Evolutionary conservation across 2,113 vertebrate species (phyloP).

Genomic region (Psephotus haematonotus): DNA sequence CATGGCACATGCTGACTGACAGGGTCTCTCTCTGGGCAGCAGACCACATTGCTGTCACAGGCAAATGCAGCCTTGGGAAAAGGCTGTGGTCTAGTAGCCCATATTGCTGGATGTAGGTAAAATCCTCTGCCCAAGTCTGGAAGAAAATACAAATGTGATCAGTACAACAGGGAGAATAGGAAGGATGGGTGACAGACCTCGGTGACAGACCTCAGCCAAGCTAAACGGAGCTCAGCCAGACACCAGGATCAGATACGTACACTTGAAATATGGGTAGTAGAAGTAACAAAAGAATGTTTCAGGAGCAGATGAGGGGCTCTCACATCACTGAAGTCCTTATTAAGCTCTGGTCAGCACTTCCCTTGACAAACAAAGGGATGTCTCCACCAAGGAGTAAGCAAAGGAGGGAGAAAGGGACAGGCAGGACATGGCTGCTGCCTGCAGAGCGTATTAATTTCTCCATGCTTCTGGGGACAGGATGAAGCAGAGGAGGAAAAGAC

Average conservation of each 20-base stretch:
- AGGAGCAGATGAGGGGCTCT: neutral
- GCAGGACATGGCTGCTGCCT: neutral
- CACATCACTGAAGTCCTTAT: neutral
- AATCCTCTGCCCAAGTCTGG: neutral
- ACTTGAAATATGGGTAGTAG: neutral
- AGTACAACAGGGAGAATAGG: neutral
- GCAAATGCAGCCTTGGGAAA: neutral
- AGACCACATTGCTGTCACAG: neutral
- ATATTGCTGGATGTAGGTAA: neutral
- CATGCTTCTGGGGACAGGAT: neutral
- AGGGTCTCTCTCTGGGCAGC: accelerated
- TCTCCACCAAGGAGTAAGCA: neutral
- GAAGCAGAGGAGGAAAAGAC: neutral
- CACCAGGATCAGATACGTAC: neutral
- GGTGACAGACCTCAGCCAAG: neutral
- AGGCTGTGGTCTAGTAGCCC: neutral
- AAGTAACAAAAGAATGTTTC: neutral
- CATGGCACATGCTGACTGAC: accelerated
- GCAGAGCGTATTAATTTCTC: neutral
- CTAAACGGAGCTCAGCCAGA: neutral
- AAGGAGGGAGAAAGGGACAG: neutral
- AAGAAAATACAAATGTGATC: neutral
- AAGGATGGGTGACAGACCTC: neutral
- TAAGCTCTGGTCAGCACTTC: neutral
- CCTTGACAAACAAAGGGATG: neutral